Conservation (phyloP, 1,140 invertebrate genomes). For the Euwallacea similis region DNA sequence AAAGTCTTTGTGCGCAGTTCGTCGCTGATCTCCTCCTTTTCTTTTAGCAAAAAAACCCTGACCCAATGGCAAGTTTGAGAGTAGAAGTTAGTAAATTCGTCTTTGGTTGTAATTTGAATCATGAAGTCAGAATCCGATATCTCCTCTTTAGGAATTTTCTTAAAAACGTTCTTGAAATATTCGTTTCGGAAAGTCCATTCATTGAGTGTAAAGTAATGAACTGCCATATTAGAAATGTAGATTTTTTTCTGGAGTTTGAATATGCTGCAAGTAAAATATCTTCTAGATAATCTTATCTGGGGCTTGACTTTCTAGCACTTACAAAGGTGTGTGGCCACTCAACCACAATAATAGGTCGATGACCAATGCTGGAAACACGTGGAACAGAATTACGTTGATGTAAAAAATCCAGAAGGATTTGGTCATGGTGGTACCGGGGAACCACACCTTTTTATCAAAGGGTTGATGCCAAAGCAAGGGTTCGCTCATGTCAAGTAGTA, state of each 20-base stretch:
- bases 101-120: too few species aligned
- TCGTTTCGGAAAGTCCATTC: slow-evolving; percentile 81
- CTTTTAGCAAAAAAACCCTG: slow-evolving; percentile 12
- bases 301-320: slow-evolving; percentile 52
- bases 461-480: slow-evolving; percentile 60
- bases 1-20: not conserved
- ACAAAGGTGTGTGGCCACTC: slow-evolving; percentile 71
- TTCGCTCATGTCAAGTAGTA: slow-evolving; percentile 60
- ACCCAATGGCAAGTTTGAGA: not conserved
- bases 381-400: slow-evolving; percentile 60
- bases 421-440: slow-evolving; percentile 60
- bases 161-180: slow-evolving; percentile 60
- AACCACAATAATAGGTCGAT: slow-evolving; percentile 65
- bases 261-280: slow-evolving; percentile 60
- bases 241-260: slow-evolving; percentile 80
- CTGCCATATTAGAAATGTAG: slow-evolving; percentile 70
- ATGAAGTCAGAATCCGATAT: slow-evolving; percentile 5
- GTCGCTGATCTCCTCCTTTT: slow-evolving; percentile 5
- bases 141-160: slow-evolving; percentile 7
- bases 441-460: slow-evolving; percentile 69
- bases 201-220: slow-evolving; percentile 77
- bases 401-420: slow-evolving; percentile 48
- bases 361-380: slow-evolving; percentile 70
- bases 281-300: not conserved
- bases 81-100: too few species aligned